Evolutionary conservation across 2,888 invertebrate genomes (phyloP).

Genomic region (Epistrophella euchroma): DNA sequence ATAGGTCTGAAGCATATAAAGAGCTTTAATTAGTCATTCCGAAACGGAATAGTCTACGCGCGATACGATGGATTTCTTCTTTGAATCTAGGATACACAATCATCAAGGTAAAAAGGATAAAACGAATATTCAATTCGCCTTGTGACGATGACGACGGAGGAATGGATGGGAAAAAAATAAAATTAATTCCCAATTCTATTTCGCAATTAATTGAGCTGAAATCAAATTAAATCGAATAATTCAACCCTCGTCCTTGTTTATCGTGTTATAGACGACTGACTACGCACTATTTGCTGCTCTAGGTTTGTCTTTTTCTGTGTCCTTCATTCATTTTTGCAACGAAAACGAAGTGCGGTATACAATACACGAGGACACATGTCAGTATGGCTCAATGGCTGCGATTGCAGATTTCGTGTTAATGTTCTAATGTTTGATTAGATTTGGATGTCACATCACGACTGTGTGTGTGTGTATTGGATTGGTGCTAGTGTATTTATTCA

Average conservation of each 20-base stretch:
- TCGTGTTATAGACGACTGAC: not conserved
- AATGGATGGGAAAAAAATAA: conserved; percentile 77
- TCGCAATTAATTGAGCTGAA: conserved; percentile 84
- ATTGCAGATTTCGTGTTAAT: conserved; percentile 50
- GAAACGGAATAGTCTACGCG: conserved; percentile 38
- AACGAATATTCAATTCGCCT: conserved; percentile 6
- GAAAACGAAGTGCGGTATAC: no score
- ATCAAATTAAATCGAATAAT: conserved; percentile 84
- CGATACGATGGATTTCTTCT: conserved; percentile 15
- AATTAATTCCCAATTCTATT: conserved; percentile 83
- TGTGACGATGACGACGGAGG: not conserved
- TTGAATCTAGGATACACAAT: conserved; percentile 29
- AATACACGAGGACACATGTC: conserved; percentile 59
- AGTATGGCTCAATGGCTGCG: conserved; percentile 37
- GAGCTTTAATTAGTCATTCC: conserved; percentile 69
- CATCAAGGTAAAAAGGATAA: conserved; percentile 50
- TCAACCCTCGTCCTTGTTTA: conserved; percentile 79
- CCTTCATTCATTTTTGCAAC: conserved; percentile 44
- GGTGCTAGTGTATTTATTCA: conserved; percentile 20
- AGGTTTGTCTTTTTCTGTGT: conserved; percentile 17
- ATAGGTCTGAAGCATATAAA: conserved; percentile 62
- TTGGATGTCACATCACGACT: conserved; percentile 37
- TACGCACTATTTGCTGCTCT: conserved; percentile 36
- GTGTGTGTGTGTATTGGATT: conserved; percentile 1
- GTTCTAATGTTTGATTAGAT: conserved; percentile 64